Evolutionary conservation across 2,888 invertebrate genomes (phyloP), one percentile per base, ranked within the genome.

Genomic region (Eilema sororculum): DNA sequence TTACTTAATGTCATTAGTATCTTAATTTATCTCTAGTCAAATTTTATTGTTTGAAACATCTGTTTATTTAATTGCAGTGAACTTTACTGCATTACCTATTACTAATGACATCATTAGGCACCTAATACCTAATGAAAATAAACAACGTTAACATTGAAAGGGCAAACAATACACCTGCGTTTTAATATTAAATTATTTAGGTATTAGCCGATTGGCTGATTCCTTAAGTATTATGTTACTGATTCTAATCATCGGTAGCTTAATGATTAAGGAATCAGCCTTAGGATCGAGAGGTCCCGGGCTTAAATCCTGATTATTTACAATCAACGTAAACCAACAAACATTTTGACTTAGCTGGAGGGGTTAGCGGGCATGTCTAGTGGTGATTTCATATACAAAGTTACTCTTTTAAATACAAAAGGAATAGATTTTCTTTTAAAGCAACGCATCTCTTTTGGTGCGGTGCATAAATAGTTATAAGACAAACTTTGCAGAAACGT

Each of bases 401-500:
- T 12, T 41, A 41, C 16, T 41, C 41, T 16, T 41, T 16, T 16
- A 41, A 16, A 41, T 16, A 41, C 3, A 41, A 16, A 41, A 56
- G 4, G 10, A 2, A 20, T 65, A 37, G 13, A 70, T 66, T 68
- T 71, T 66, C 62, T n/a, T n/a, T n/a, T 33, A n/a, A 60, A 77
- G 75, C 57, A 74, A 78, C 69, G 68, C 71, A 73, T 68, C 67
- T 69, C 61, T 66, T 64, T 72, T 66, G 74, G 78, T 87, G n/a
- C n/a, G 85, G 78, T 87, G 85, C 81, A 85, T 84, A 88, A 86
- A 87, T 86, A 85, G 86, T 86, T 86, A 81, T 85, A 85, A 85
- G 86, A 83, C 82, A 84, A 84, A 84, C 83, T 82, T 84, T 76
- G 80, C 69, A 60, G 79, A 75, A 77, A 81, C 82, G 83, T 77